Conservation (phyloP, 2,888 invertebrate genomes). For the Argyra leucocephala region DNA sequence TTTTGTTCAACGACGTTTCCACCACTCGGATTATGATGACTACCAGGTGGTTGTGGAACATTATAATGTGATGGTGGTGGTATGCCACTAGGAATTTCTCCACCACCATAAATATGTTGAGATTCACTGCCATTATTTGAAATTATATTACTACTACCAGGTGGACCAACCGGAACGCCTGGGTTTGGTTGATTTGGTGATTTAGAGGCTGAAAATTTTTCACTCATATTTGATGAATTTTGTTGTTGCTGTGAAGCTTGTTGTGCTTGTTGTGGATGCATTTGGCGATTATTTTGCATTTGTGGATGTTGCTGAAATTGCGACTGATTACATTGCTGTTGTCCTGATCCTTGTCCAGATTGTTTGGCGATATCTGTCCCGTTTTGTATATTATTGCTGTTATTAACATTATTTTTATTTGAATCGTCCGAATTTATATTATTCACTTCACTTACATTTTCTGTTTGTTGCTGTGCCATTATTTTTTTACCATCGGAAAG, state of each 20-base stretch:
- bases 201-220: slow-evolving; percentile 18
- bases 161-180: slow-evolving; percentile 23
- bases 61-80: slow-evolving; percentile 30
- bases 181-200: slow-evolving; percentile 20
- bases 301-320: slow-evolving; percentile 29
- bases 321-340: slow-evolving; percentile 32
- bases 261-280: slow-evolving; percentile 31
- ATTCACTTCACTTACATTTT: slow-evolving; percentile 29
- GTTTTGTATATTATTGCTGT: slow-evolving; percentile 10
- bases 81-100: slow-evolving; percentile 32
- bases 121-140: slow-evolving; percentile 37
- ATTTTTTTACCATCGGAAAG: slow-evolving; percentile 16
- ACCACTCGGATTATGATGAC: slow-evolving; percentile 29
- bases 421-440: slow-evolving; percentile 23
- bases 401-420: slow-evolving; percentile 20
- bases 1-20: slow-evolving; percentile 38
- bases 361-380: slow-evolving; percentile 14
- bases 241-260: slow-evolving; percentile 29
- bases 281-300: slow-evolving; percentile 16
- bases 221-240: slow-evolving; percentile 17
- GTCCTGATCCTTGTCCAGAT: slow-evolving; percentile 17
- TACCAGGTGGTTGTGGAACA: slow-evolving; percentile 22
- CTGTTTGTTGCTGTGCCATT: slow-evolving; percentile 32
- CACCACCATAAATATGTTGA: slow-evolving; percentile 23
- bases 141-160: slow-evolving; percentile 31